Evolutionary conservation across 2,888 invertebrate species (phyloP).

Genomic region (Dicyrtoma fusca): DNA sequence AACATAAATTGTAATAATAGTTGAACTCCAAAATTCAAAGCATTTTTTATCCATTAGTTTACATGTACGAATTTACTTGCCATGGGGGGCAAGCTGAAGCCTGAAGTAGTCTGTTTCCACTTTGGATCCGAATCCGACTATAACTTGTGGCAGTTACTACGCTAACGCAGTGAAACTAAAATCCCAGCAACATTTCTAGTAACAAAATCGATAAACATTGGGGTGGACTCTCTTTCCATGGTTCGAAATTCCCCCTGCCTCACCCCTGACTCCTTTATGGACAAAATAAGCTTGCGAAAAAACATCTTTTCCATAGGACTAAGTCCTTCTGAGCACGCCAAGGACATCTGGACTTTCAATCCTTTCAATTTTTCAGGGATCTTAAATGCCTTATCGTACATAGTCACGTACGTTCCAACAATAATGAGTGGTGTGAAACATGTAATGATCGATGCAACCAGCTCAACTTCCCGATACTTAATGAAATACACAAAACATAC

Average conservation of each 20-base stretch:
- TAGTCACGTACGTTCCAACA: neutral
- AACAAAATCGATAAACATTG: neutral
- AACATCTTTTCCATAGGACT: neutral
- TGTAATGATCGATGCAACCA: too few relatives aligned
- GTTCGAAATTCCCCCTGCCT: neutral
- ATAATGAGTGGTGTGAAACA: too few relatives aligned
- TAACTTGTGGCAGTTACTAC: too few relatives aligned
- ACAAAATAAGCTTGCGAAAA: conserved; percentile 4
- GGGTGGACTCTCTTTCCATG: neutral
- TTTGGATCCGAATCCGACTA: too few relatives aligned
- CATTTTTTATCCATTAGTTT: too few relatives aligned
- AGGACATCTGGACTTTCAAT: neutral
- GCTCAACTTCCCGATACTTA: too few relatives aligned
- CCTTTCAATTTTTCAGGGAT: neutral
- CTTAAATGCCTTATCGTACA: neutral
- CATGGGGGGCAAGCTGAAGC: too few relatives aligned
- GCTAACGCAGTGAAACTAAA: neutral
- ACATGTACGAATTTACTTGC: too few relatives aligned
- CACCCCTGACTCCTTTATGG: neutral
- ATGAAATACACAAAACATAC: too few relatives aligned
- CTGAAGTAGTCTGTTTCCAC: too few relatives aligned
- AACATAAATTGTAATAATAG: too few relatives aligned
- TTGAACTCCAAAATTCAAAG: too few relatives aligned
- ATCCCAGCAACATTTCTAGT: neutral
- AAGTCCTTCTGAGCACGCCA: neutral